Conservation (phyloP, 2,888 invertebrate species). For the Pachymerium ferrugineum region DNA sequence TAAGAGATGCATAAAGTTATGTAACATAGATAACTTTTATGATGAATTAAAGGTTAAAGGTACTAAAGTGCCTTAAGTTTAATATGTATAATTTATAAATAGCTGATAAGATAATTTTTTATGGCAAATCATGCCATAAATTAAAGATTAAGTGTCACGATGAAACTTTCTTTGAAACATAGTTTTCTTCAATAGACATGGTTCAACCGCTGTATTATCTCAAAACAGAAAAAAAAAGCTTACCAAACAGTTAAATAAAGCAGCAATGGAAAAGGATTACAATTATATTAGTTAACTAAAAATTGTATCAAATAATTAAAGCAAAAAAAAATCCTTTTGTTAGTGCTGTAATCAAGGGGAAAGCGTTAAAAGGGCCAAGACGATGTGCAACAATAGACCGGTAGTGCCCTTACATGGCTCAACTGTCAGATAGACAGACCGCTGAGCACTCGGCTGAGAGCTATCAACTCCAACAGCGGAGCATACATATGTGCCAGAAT, state of each 20-base stretch:
- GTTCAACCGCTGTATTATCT: neutral
- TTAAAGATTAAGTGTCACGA: no score
- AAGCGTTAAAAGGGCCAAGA: neutral
- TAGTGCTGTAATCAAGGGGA: neutral
- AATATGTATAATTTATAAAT: no score
- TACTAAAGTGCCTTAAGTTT: no score
- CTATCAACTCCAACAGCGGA: slow-evolving; percentile 64
- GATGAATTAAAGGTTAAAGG: neutral
- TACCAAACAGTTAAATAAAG: neutral
- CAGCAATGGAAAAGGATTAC: neutral
- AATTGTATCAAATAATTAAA: neutral
- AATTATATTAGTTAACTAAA: neutral
- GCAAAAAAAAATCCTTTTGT: neutral
- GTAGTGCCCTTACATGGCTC: slow-evolving; percentile 63
- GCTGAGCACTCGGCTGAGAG: slow-evolving; percentile 49
- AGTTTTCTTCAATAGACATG: no score
- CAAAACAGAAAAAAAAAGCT: neutral
- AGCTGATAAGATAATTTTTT: no score
- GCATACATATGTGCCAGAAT: slow-evolving; percentile 78
- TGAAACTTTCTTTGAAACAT: no score
- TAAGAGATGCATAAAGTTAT: no score
- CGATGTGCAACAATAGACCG: neutral
- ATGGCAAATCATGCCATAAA: no score
- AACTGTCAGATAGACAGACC: slow-evolving; percentile 65
- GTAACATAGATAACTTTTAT: neutral